Evolutionary conservation across 2,113 vertebrate species (phyloP).

Genomic region (Menidia beryllina): DNA sequence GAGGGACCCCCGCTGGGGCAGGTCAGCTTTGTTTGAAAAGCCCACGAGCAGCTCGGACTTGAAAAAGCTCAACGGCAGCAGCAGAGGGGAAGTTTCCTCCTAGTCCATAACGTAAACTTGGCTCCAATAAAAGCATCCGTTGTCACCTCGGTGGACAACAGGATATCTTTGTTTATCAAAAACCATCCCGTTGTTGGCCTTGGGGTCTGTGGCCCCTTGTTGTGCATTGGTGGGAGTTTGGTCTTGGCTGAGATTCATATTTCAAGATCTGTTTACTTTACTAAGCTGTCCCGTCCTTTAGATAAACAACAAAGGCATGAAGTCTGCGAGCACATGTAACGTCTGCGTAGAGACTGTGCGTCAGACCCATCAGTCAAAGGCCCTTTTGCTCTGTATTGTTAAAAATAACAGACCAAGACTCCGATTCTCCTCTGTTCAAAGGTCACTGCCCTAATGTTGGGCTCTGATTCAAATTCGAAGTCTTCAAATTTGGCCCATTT

Average conservation of each 20-base stretch:
- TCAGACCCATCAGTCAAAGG: constrained; percentile 45
- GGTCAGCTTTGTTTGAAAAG: constrained; percentile 55
- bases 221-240: constrained; percentile 5
- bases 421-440: too few species aligned
- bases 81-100: constrained; percentile 78
- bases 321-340: constrained; percentile 25
- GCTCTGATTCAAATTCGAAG: not conserved
- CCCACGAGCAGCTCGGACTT: constrained; percentile 58
- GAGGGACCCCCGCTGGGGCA: constrained; percentile 29
- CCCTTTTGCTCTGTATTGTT: constrained; percentile 59
- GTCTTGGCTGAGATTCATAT: constrained; percentile 46
- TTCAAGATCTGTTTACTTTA: constrained; percentile 52
- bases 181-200: constrained; percentile 78
- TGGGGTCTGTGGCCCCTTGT: constrained; percentile 57
- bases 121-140: constrained; percentile 84
- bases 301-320: constrained; percentile 60
- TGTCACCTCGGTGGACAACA: constrained; percentile 85
- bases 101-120: constrained; percentile 79
- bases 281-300: constrained; percentile 53
- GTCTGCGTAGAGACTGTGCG: constrained; percentile 27
- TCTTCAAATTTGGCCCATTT: not conserved
- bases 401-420: constrained; percentile 27
- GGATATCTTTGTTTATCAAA: constrained; percentile 80
- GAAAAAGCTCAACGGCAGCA: constrained; percentile 57
- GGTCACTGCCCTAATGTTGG: constrained; percentile 28